phyloP scores from a whole-genome alignment of 2,888 invertebrate genomes.

The Ophion costatus region DNA sequence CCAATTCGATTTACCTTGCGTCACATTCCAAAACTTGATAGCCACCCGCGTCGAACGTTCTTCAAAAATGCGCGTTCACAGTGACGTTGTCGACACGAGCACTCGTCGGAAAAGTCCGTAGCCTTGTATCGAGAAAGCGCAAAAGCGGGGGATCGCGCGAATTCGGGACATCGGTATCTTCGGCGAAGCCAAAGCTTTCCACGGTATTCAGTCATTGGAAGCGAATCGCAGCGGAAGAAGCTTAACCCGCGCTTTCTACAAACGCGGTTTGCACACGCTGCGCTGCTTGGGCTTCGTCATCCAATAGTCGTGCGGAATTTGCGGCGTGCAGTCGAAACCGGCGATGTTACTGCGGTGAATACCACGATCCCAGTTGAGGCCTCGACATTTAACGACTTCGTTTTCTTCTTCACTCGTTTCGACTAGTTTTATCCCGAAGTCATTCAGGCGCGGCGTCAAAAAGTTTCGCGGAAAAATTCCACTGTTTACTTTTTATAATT shows the following conservation, averaged over 20 bases:
- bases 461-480: background rate
- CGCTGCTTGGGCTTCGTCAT: conserved; percentile 28
- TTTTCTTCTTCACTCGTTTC: conserved; percentile 9
- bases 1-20: background rate
- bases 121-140: too few relatives aligned
- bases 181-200: background rate
- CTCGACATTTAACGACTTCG: conserved; percentile 7
- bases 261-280: conserved; percentile 35
- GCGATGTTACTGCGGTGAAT: conserved; percentile 58
- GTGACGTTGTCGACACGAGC: too few relatives aligned
- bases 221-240: background rate
- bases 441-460: background rate
- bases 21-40: background rate
- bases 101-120: too few relatives aligned
- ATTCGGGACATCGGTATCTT: background rate
- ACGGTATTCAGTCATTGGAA: background rate
- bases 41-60: background rate
- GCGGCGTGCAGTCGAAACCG: conserved; percentile 54
- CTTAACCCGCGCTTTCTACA: conserved; percentile 27
- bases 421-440: background rate
- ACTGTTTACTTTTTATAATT: background rate
- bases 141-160: background rate
- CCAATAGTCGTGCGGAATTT: conserved; percentile 59
- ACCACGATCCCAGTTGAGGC: conserved; percentile 19
- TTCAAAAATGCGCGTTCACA: too few relatives aligned